Evolutionary conservation across 2,797 vertebrate genomes (phyloP).

Genomic region (Propithecus perrieri): DNA sequence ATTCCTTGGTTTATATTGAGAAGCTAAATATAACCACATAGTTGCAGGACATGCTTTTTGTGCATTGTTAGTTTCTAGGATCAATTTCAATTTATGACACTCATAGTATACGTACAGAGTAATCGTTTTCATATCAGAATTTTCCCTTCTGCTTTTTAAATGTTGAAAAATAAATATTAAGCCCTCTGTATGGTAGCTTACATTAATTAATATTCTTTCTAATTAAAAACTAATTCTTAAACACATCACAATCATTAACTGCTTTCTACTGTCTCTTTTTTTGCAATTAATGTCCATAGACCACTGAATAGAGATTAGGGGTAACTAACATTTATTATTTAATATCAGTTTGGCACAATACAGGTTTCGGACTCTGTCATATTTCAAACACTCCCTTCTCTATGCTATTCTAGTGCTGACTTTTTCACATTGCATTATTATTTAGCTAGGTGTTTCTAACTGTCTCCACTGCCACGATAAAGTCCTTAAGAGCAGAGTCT

Average conservation of each 20-base stretch:
- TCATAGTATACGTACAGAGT: neutral
- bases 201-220: neutral
- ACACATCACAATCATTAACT: neutral
- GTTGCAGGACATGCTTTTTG: neutral
- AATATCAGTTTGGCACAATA: neutral
- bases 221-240: neutral
- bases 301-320: neutral
- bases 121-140: neutral
- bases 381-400: neutral
- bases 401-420: neutral
- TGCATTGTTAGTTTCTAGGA: neutral
- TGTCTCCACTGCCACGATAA: neutral
- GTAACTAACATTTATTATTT: neutral
- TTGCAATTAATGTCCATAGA: neutral
- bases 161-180: neutral
- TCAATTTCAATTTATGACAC: neutral
- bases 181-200: neutral
- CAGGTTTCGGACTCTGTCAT: neutral
- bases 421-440: neutral
- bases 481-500: neutral
- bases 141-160: neutral
- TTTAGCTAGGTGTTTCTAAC: neutral
- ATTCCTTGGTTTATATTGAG: neutral
- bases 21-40: slow-evolving; percentile 10
- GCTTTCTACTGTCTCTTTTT: neutral